phyloP scores from a whole-genome alignment of 2,888 invertebrate genomes.

The Dolomedes plantarius region DNA sequence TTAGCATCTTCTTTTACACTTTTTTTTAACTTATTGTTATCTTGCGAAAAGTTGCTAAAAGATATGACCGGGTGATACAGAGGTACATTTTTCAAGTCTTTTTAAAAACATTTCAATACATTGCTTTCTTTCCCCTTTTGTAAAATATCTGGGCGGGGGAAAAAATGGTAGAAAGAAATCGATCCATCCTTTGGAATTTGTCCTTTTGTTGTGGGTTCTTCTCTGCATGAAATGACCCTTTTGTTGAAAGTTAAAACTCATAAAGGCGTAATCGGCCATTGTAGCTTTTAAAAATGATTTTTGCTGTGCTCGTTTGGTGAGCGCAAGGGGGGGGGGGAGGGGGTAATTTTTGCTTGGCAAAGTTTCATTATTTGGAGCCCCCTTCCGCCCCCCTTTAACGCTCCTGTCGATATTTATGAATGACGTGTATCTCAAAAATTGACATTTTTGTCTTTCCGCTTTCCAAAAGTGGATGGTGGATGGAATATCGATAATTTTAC shows the following conservation, averaged over 20 bases:
- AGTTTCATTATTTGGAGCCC: constrained; percentile 5
- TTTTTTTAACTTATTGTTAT: background rate
- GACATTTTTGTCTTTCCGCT: background rate
- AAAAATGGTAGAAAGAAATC: background rate
- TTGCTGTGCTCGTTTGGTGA: background rate
- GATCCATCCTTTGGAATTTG: background rate
- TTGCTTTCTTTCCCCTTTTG: background rate
- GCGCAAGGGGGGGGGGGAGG: constrained; percentile 23
- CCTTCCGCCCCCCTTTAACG: background rate
- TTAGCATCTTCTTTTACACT: background rate
- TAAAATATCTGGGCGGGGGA: background rate
- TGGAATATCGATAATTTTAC: constrained; percentile 50
- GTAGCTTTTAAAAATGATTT: constrained; percentile 14
- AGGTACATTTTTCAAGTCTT: background rate
- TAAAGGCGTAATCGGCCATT: background rate
- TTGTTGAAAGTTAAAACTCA: constrained; percentile 8
- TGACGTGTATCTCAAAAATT: constrained; percentile 12
- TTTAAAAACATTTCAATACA: background rate
- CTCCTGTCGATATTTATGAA: constrained; percentile 21
- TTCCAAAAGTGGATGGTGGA: background rate
- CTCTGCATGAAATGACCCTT: background rate
- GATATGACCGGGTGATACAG: background rate
- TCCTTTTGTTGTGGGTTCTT: background rate
- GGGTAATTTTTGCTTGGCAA: constrained; percentile 29
- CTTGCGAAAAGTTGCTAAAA: background rate